Conservation (phyloP, 2,113 vertebrate genomes). For the Siniperca chuatsi region DNA sequence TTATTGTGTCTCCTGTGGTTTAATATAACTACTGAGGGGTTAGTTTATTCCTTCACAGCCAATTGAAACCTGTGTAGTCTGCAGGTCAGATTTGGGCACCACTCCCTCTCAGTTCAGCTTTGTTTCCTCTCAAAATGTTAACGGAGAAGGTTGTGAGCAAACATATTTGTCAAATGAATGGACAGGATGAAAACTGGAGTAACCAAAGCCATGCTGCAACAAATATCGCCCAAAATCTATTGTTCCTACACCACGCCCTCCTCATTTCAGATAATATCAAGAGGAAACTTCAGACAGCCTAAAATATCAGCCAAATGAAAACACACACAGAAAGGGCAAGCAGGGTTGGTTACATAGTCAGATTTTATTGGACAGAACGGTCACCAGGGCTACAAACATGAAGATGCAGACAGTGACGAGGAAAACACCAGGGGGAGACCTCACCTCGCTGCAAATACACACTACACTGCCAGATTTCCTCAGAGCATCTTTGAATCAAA, state of each 20-base stretch:
- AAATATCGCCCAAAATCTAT: background rate
- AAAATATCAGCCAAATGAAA: conserved; percentile 4
- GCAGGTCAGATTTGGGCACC: background rate
- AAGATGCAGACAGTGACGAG: conserved; percentile 76
- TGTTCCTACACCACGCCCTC: background rate
- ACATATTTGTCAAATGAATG: background rate
- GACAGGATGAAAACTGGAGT: background rate
- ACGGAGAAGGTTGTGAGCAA: background rate
- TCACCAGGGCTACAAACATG: conserved; percentile 82
- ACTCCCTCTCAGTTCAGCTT: too few relatives aligned
- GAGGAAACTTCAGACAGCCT: conserved; percentile 11
- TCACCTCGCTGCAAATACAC: conserved; percentile 59
- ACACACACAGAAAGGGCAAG: background rate
- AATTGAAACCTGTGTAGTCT: background rate
- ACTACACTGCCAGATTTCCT: conserved; percentile 34
- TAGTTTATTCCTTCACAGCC: background rate
- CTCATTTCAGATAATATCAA: background rate
- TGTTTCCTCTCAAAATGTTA: background rate
- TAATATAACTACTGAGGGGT: too few relatives aligned
- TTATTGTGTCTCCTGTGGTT: conserved; percentile 17
- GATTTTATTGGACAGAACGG: conserved; percentile 83
- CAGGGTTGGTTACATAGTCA: conserved; percentile 74
- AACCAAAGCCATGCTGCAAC: background rate
- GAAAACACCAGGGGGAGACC: conserved; percentile 79
- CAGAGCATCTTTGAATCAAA: conserved; percentile 26